Evolutionary conservation across 2,888 invertebrate genomes (phyloP).

Genomic region (Callosobruchus maculatus): DNA sequence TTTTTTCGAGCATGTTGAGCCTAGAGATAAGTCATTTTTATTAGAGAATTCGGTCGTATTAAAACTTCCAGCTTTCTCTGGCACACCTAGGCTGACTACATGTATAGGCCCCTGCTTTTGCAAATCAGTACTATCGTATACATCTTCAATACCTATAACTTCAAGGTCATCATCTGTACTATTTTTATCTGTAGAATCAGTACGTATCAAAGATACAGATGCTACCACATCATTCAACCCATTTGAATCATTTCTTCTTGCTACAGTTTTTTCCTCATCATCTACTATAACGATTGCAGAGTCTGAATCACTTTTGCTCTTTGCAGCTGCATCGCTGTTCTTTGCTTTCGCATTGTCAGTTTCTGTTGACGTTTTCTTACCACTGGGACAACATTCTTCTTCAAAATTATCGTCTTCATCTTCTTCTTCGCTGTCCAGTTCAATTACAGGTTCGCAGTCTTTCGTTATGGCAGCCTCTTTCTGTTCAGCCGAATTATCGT

Average conservation of each 20-base stretch:
- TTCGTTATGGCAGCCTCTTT: conserved; percentile 4
- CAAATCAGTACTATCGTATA: conserved; percentile 5
- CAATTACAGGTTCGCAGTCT: conserved; percentile 1
- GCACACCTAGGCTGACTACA: neutral
- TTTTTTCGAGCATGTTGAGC: too few relatives aligned
- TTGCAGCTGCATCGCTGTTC: neutral
- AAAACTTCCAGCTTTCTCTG: too few relatives aligned
- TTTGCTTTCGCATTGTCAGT: neutral
- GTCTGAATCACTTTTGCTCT: neutral
- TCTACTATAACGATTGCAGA: neutral
- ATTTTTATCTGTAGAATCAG: neutral
- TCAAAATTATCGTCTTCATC: conserved; percentile 22
- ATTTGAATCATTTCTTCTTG: neutral
- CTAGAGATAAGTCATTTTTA: too few relatives aligned
- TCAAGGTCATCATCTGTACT: conserved; percentile 3
- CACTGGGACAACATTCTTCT: conserved; percentile 6
- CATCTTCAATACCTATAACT: neutral
- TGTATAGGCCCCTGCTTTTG: conserved; percentile 1
- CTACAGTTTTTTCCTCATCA: neutral
- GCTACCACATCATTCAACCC: neutral
- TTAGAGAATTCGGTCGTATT: too few relatives aligned
- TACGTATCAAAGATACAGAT: neutral
- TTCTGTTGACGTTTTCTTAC: neutral
- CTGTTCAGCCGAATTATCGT: neutral
- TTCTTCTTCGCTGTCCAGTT: neutral